These are phyloP conservation scores for Phragmatobia fuliginosa DNA, from an alignment of 2,888 invertebrate species.

Conservation along the genomic window DNA sequence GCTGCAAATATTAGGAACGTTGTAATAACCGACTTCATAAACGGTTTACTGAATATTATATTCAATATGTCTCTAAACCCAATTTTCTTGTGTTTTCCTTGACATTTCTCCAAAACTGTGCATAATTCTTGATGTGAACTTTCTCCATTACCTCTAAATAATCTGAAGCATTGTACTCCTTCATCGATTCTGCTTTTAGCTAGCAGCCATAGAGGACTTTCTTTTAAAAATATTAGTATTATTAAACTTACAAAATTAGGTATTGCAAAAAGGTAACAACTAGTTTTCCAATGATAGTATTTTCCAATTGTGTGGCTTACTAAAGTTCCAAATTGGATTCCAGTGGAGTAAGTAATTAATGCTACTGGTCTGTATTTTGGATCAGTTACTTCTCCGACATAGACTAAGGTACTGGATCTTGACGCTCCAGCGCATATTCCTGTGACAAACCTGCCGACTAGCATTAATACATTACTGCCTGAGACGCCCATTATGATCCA, in stretches of 20 bases:
- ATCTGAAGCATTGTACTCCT: slow-evolving; percentile 57
- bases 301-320: slow-evolving; percentile 58
- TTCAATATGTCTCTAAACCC: not conserved
- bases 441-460: slow-evolving; percentile 62
- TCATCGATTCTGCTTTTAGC: slow-evolving; percentile 59
- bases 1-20: slow-evolving; percentile 53
- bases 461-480: slow-evolving; percentile 48
- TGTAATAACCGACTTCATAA: slow-evolving; percentile 51
- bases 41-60: slow-evolving; percentile 55
- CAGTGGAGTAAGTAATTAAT: slow-evolving; percentile 55
- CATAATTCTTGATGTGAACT: slow-evolving; percentile 58
- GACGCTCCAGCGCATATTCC: slow-evolving; percentile 61
- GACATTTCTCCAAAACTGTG: slow-evolving; percentile 52
- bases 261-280: slow-evolving; percentile 54
- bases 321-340: slow-evolving; percentile 55
- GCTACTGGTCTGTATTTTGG: slow-evolving; percentile 63
- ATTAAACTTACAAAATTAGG: slow-evolving; percentile 55
- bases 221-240: slow-evolving; percentile 57
- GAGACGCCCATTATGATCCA: slow-evolving; percentile 62
- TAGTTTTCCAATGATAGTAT: slow-evolving; percentile 58
- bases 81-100: slow-evolving; percentile 26
- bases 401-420: slow-evolving; percentile 61
- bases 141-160: slow-evolving; percentile 61
- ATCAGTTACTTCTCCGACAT: slow-evolving; percentile 64
- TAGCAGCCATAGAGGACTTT: slow-evolving; percentile 70